A percentile compares a stretch with the other conserved stretches of the same genome.
phyloP scores from a whole-genome alignment of 2,113 vertebrate genomes.

The Cyrtonyx montezumae region DNA sequence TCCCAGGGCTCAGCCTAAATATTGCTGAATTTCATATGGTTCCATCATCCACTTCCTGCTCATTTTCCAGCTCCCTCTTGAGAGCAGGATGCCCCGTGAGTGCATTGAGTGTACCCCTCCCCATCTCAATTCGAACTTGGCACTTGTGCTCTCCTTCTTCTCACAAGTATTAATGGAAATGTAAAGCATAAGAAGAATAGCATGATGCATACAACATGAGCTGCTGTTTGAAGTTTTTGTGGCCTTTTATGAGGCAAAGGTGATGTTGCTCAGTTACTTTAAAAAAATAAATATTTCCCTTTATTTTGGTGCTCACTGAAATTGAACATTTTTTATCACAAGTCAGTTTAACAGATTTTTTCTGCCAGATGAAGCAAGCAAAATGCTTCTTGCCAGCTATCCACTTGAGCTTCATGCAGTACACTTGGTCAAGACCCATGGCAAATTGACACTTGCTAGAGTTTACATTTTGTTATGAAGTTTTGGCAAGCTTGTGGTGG shows the following conservation, averaged over 20 bases:
- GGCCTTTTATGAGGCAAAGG: not conserved
- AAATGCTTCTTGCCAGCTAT: not conserved
- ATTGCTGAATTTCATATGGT: not conserved
- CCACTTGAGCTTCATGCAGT: not conserved
- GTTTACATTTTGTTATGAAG: not conserved
- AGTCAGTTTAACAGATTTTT: not conserved
- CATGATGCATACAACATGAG: not conserved
- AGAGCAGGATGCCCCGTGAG: not conserved
- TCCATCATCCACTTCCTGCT: not conserved
- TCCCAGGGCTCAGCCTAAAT: not conserved
- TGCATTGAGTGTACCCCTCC: rapidly evolving
- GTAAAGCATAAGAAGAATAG: not conserved
- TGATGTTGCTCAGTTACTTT: not conserved
- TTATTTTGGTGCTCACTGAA: not conserved
- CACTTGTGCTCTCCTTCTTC: rapidly evolving
- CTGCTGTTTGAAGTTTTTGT: not conserved
- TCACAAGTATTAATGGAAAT: not conserved
- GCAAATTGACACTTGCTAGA: not conserved
- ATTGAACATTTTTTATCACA: not conserved
- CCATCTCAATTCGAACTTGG: not conserved
- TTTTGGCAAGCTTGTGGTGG: not conserved
- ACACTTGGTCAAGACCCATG: not conserved
- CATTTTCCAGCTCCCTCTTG: not conserved
- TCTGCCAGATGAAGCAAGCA: not conserved
- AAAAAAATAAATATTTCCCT: not conserved